Evolutionary conservation across 2,888 invertebrate species (phyloP).

Genomic region (Helleia helle): DNA sequence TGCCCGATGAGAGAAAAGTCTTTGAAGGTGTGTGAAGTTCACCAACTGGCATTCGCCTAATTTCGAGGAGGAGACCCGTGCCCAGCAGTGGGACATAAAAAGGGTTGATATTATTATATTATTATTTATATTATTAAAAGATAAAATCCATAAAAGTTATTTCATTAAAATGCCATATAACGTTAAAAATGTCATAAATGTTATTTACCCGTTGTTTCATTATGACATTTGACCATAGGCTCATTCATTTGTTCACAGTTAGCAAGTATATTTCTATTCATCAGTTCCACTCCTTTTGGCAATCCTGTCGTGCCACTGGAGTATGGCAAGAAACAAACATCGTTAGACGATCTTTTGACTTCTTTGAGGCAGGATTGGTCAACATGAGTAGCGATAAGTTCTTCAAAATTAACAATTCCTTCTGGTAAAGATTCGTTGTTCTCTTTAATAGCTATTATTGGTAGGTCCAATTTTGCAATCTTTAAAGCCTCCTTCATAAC

Average conservation of each 20-base stretch:
- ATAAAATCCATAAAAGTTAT: no score
- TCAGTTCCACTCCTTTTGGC: conserved; percentile 83
- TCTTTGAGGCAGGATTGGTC: conserved; percentile 69
- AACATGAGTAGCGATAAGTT: conserved; percentile 71
- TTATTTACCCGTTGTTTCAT: conserved; percentile 49
- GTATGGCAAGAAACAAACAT: conserved; percentile 82
- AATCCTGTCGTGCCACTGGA: conserved; percentile 92
- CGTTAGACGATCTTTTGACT: conserved; percentile 60
- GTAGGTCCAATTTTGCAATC: conserved; percentile 37
- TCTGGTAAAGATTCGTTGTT: conserved; percentile 47
- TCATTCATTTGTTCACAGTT: conserved; percentile 61
- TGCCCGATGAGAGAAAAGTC: no score
- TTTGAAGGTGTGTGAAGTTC: no score
- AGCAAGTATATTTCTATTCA: conserved; percentile 74
- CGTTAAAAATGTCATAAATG: not conserved
- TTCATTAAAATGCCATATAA: no score
- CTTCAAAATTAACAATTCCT: conserved; percentile 75
- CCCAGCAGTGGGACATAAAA: no score
- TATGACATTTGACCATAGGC: conserved; percentile 33
- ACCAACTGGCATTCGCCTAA: no score
- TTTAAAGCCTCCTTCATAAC: conserved; percentile 63
- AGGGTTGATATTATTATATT: no score
- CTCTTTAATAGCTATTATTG: conserved; percentile 59
- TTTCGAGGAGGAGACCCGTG: no score
- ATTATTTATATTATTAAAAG: no score